Percentiles rank a stretch among this genome's conserved stretches.
Evolutionary conservation across 2,888 invertebrate species (phyloP).

Genomic region (Rotaria magnacalcarata): DNA sequence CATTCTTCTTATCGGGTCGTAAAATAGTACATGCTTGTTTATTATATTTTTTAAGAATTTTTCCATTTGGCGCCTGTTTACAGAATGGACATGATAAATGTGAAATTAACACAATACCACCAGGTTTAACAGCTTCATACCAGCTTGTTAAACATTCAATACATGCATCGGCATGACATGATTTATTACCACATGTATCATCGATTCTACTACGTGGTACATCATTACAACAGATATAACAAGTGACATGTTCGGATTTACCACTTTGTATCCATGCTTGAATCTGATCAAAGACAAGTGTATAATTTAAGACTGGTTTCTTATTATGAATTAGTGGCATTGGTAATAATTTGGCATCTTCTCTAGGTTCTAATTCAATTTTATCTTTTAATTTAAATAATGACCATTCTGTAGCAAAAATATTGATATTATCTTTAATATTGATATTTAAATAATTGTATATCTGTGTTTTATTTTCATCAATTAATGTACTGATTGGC

Average conservation of each 20-base stretch:
- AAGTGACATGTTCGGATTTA: not conserved
- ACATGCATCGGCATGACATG: conserved; percentile 14
- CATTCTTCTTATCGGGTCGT: not conserved
- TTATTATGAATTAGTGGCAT: no score
- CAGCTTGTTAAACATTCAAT: conserved; percentile 14
- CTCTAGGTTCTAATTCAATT: not conserved
- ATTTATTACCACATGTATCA: not conserved
- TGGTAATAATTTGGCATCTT: no score
- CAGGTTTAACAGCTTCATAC: conserved; percentile 17
- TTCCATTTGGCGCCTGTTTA: not conserved
- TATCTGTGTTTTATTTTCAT: no score
- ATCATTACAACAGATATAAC: conserved; percentile 15
- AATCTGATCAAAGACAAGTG: no score
- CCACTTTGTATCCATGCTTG: not conserved
- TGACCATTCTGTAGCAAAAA: conserved; percentile 12
- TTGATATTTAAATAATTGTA: no score
- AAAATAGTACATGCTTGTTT: conserved; percentile 1
- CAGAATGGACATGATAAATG: conserved; percentile 14
- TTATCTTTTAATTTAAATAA: conserved; percentile 24
- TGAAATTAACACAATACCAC: not conserved
- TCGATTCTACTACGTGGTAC: not conserved
- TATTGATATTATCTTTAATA: not conserved
- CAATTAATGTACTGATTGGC: no score
- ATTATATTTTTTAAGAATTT: conserved; percentile 13
- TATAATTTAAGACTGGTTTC: no score